Evolutionary conservation across 2,113 vertebrate genomes (phyloP).

Genomic region (Tonatia bakeri): DNA sequence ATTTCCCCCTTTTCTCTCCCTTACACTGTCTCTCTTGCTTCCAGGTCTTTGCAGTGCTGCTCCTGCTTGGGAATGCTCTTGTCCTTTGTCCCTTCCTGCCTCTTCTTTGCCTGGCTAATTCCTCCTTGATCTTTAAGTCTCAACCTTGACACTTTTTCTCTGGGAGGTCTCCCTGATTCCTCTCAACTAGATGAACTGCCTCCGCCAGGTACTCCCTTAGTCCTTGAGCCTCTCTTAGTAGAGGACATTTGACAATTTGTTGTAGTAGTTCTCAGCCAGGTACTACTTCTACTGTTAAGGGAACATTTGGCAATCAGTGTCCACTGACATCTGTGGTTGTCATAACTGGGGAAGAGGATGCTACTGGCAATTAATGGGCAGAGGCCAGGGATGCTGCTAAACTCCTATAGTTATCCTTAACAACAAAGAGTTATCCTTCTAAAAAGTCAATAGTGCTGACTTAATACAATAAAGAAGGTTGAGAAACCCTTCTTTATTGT

Average conservation of each 20-base stretch:
- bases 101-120: not conserved
- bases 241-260: not conserved
- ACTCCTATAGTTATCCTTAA: not conserved
- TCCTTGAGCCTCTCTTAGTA: not conserved
- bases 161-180: not conserved
- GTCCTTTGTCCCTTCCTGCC: not conserved
- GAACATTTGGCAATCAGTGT: not conserved
- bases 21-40: not conserved
- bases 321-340: not conserved
- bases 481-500: not conserved
- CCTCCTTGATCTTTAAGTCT: not conserved
- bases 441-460: not conserved
- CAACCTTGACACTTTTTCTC: not conserved
- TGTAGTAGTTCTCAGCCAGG: not conserved
- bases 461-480: too few relatives aligned
- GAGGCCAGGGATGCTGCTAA: not conserved
- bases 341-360: not conserved
- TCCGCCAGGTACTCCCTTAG: not conserved
- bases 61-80: not conserved
- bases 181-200: not conserved
- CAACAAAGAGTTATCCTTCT: not conserved
- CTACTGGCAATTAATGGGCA: not conserved
- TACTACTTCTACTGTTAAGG: not conserved
- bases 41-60: not conserved
- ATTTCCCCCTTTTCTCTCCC: not conserved